A percentile compares a stretch with the other conserved stretches of the same genome.
Evolutionary conservation across 2,797 vertebrate species (phyloP).

Genomic region (Cynopterus sphinx): DNA sequence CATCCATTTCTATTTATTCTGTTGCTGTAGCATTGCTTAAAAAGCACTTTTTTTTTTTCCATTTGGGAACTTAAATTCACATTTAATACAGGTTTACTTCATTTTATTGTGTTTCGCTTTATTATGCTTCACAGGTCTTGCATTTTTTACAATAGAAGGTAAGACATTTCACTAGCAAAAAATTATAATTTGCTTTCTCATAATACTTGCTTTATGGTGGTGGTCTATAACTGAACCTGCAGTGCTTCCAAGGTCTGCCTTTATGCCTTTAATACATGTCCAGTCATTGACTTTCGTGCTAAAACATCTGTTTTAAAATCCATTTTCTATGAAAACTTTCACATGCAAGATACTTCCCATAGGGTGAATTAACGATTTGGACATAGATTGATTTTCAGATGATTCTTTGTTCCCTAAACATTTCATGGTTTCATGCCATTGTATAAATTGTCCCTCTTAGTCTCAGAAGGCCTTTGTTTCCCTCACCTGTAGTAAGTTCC

Average conservation of each 20-base stretch:
- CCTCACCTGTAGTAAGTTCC: not conserved
- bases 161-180: not conserved
- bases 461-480: not conserved
- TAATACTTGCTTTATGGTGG: not conserved
- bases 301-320: not conserved
- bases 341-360: not conserved
- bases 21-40: not conserved
- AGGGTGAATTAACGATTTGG: not conserved
- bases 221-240: not conserved
- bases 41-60: not conserved
- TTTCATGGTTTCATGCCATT: not conserved
- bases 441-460: not conserved
- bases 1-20: not conserved
- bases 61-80: constrained; percentile 31
- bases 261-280: not conserved
- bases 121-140: not conserved
- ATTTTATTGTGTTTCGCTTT: not conserved
- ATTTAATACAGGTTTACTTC: not conserved
- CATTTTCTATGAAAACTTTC: not conserved
- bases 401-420: not conserved
- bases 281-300: not conserved
- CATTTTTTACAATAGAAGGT: not conserved
- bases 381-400: not conserved
- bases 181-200: not conserved
- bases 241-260: no score